These are phyloP conservation scores for Nylanderia fulva DNA, from an alignment of 1,140 invertebrate species.

Conservation along the genomic window DNA sequence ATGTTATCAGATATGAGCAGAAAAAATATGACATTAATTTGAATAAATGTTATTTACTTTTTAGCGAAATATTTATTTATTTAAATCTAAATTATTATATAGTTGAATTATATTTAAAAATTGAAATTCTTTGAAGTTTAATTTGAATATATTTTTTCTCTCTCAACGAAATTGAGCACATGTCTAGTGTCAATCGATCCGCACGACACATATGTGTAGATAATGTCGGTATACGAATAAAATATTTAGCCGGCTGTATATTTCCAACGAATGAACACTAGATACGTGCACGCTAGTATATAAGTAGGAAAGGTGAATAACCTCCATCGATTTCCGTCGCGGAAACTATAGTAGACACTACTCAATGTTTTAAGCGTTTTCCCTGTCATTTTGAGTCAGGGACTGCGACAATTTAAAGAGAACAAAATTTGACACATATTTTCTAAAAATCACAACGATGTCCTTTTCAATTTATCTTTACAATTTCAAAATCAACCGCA, in stretches of 20 bases:
- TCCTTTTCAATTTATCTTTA: neutral
- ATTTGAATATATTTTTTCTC: neutral
- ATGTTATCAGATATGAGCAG: neutral
- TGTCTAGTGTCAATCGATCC: slow-evolving; percentile 22
- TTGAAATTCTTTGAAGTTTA: neutral
- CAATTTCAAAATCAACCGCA: neutral
- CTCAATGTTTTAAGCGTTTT: slow-evolving; percentile 21
- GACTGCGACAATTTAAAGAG: neutral
- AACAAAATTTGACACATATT: neutral
- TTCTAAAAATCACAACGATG: neutral
- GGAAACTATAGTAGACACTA: slow-evolving; percentile 20
- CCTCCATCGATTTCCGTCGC: slow-evolving; percentile 49
- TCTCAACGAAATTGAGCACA: neutral
- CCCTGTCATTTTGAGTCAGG: neutral
- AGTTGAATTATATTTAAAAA: too few relatives aligned
- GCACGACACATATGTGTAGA: neutral
- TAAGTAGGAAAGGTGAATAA: slow-evolving; percentile 53
- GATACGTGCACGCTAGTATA: slow-evolving; percentile 11
- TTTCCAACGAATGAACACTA: slow-evolving; percentile 28
- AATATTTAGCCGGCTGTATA: slow-evolving; percentile 31
- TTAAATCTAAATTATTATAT: too few relatives aligned
- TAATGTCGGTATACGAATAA: slow-evolving; percentile 2
- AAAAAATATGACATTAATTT: neutral
- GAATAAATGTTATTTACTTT: neutral
- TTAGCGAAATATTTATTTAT: neutral